Conservation (phyloP, 2,113 vertebrate genomes). For the Carassius auratus region DNA sequence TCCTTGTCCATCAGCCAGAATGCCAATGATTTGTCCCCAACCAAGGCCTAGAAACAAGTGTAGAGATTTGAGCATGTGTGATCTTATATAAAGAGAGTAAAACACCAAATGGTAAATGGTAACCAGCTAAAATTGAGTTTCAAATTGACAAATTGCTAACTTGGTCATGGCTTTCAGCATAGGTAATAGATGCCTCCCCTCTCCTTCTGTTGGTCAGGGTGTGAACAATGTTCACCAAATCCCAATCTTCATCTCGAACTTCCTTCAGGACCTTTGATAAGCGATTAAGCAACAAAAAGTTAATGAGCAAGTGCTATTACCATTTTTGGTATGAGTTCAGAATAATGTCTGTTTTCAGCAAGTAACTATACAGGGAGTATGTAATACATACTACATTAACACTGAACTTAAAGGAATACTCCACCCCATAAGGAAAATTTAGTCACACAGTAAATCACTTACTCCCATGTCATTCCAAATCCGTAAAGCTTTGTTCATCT, state of each 20-base stretch:
- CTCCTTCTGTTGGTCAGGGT: conserved; percentile 80
- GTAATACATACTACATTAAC: too few species aligned
- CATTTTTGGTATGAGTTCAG: neutral
- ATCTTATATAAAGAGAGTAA: neutral
- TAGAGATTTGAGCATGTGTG: neutral
- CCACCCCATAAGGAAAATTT: too few species aligned
- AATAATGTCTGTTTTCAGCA: too few species aligned
- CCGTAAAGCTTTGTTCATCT: too few species aligned
- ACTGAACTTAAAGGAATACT: too few species aligned
- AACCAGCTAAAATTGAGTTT: neutral
- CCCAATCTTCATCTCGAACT: conserved; percentile 85
- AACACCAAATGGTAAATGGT: neutral
- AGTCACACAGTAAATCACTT: too few species aligned
- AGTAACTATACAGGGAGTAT: too few species aligned
- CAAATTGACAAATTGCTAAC: conserved; percentile 61
- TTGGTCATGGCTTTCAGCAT: conserved; percentile 86
- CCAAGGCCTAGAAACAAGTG: conserved; percentile 73
- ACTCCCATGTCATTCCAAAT: too few species aligned
- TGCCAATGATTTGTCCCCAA: conserved; percentile 82
- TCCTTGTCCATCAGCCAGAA: conserved; percentile 85
- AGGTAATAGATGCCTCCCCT: conserved; percentile 81
- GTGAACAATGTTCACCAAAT: conserved; percentile 83
- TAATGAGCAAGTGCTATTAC: neutral
- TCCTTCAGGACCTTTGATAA: conserved; percentile 81
- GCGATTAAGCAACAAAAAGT: neutral